Percentiles rank a stretch among this genome's conserved stretches.
Conservation (phyloP, 2,888 invertebrate genomes). For the Alsophila aescularia region DNA sequence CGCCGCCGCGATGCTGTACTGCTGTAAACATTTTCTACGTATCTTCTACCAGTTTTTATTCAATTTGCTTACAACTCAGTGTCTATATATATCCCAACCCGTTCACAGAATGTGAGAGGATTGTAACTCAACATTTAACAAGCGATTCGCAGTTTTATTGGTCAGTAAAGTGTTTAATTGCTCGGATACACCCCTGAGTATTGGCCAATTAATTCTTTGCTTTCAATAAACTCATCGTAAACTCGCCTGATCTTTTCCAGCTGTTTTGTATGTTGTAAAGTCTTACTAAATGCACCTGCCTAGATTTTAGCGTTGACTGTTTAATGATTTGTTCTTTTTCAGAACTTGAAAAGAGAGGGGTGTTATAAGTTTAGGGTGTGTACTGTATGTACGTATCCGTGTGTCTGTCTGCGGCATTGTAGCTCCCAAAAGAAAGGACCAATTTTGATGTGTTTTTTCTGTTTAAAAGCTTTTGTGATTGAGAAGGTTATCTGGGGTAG, state of each 20-base stretch:
- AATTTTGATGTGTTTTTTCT: no score
- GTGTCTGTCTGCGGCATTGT: no score
- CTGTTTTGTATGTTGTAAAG: conserved; percentile 28
- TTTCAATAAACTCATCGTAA: conserved; percentile 48
- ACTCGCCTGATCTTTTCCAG: conserved; percentile 40
- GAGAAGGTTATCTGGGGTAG: no score
- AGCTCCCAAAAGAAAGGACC: no score
- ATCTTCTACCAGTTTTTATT: neutral
- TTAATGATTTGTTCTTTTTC: neutral
- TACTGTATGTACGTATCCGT: no score
- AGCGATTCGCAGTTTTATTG: conserved; percentile 62
- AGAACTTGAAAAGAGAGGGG: neutral
- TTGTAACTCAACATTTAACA: conserved; percentile 60
- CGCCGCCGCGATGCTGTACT: no score
- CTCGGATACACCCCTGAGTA: conserved; percentile 55
- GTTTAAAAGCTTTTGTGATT: no score
- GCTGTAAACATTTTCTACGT: no score
- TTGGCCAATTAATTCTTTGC: conserved; percentile 58
- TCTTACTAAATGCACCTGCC: neutral
- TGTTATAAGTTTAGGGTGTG: no score
- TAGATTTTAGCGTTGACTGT: neutral
- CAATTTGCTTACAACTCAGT: neutral
- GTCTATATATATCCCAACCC: conserved; percentile 33
- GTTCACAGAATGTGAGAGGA: conserved; percentile 45
- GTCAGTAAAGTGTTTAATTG: conserved; percentile 68